phyloP scores from a whole-genome alignment of 2,797 vertebrate genomes.

The Distichodus sexfasciatus region DNA sequence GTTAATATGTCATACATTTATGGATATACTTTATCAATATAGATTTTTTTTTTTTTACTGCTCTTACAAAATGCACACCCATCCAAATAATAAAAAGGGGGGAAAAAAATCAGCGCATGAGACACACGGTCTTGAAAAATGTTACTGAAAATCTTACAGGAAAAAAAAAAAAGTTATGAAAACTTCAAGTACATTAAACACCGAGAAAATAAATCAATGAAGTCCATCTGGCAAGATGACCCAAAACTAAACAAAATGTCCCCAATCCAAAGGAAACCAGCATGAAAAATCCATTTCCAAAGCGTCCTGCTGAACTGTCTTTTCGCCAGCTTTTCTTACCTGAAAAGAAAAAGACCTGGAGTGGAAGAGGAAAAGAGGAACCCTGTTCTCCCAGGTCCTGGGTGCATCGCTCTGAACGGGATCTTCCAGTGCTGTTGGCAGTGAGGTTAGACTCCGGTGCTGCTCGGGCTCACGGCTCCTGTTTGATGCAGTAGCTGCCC shows the following conservation, averaged over 20 bases:
- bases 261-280: constrained; percentile 52
- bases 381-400: constrained; percentile 85
- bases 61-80: constrained; percentile 53
- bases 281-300: constrained; percentile 57
- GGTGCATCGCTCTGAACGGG: constrained; percentile 56
- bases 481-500: constrained; percentile 96
- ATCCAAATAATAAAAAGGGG: constrained; percentile 42
- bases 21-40: constrained; percentile 62
- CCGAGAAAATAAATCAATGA: constrained; percentile 70
- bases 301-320: constrained; percentile 51
- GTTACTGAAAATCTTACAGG: constrained; percentile 69
- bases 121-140: constrained; percentile 38
- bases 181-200: constrained; percentile 98
- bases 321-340: constrained; percentile 62
- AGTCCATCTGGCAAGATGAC: constrained; percentile 87
- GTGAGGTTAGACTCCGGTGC: constrained; percentile 54
- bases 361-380: constrained; percentile 75
- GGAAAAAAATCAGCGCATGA: constrained; percentile 45
- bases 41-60: constrained; percentile 65
- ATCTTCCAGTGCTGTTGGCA: constrained; percentile 58
- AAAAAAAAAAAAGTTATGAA: constrained; percentile 71
- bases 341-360: constrained; percentile 74
- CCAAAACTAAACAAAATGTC: constrained; percentile 62
- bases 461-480: constrained; percentile 81
- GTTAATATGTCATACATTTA: constrained; percentile 59